Base-by-base conservation (phyloP, 2,113 vertebrate genomes). In the Daphoenositta chrysoptera region DNA sequence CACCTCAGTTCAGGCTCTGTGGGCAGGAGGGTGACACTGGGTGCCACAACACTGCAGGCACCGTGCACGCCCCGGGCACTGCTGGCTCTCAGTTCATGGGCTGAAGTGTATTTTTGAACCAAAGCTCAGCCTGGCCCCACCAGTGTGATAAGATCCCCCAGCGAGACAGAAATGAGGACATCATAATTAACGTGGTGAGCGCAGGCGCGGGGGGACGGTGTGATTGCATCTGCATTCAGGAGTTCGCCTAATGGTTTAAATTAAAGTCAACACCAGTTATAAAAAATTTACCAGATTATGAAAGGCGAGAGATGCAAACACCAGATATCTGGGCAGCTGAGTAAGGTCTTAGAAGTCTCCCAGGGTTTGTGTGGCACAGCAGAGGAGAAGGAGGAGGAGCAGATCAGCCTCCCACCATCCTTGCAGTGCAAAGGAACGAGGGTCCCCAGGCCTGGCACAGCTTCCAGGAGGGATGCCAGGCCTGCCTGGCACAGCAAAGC, bases 201-300 rank as follows among this genome's bases (percentile, higher is more conserved):
- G 0, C 64, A 37, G 2, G 0, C 2, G 0, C 12, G 6, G 51
- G 11, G 33, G 66, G 65, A 40, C 3, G 23, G 5, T 7, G 11
- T 33, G 77, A 89, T 83, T 94, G 51, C 88, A 96, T 96, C 93
- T 89, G 83, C 71, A 87, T 78, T n/a, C 87, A 85, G 90, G 70
- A 75, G 30, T 60, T 92, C 51, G 72, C 71, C 93, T 95, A 78
- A 89, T 24, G 37, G 80, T 82, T 97, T 93, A 94, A 96, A 94
- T 96, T 87, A 96, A 97, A 97, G 95, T 93, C 92, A 97, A 96
- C 94, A 94, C 12, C n/a, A 85, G 76, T 30, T 58, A 77, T 26
- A 63, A 77, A 94, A 93, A 84, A 48, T 0, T 24, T 40, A 20
- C 57, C 75, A 84, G 93, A 94, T 96, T 96, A 85, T 75, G 84